A percentile compares a stretch with the other conserved stretches of the same genome.
phyloP scores from a whole-genome alignment of 2,113 vertebrate genomes.

The Chamaetylas fuelleborni region DNA sequence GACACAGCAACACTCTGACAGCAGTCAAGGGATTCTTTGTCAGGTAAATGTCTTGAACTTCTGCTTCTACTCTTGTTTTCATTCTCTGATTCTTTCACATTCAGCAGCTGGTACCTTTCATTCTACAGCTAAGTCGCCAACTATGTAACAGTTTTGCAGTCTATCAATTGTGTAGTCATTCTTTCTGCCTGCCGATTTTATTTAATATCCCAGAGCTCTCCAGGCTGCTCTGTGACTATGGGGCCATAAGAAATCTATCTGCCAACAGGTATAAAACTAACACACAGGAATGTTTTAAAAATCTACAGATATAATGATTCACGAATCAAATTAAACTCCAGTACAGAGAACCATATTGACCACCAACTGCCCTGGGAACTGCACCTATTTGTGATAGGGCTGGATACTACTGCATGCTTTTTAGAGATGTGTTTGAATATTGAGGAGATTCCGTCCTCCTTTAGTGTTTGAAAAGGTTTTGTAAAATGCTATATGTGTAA shows the following conservation, averaged over 20 bases:
- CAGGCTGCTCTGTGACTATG: neutral
- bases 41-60: neutral
- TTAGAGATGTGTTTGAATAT: neutral
- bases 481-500: neutral
- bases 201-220: neutral
- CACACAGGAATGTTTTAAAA: neutral
- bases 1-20: neutral
- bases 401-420: neutral
- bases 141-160: conserved; percentile 10
- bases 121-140: neutral
- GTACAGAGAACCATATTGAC: neutral
- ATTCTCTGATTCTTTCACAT: neutral
- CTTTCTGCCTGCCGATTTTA: neutral
- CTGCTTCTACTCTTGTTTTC: neutral
- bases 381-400: neutral
- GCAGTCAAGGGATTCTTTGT: neutral
- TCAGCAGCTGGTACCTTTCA: conserved; percentile 14
- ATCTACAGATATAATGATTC: neutral
- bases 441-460: neutral
- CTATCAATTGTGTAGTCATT: conserved; percentile 1
- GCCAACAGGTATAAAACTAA: conserved; percentile 17
- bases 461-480: neutral
- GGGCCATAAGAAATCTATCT: neutral
- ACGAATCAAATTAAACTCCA: neutral
- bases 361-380: neutral